Conservation (phyloP, 2,888 invertebrate genomes). For the Tenthredo livida region DNA sequence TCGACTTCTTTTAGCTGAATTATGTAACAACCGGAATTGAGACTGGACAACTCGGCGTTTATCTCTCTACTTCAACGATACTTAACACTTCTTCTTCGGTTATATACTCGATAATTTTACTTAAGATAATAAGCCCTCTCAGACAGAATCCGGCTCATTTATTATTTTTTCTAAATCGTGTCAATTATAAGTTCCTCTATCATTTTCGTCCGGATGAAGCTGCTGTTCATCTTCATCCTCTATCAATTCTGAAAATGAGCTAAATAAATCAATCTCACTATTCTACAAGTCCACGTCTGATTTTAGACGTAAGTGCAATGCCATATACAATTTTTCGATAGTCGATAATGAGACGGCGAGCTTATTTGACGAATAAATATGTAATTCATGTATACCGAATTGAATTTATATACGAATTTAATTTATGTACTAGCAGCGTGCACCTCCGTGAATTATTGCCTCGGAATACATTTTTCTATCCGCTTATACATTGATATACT, state of each 20-base stretch:
- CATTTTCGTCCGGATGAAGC: no score
- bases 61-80: neutral
- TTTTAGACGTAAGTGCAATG: no score
- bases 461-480: neutral
- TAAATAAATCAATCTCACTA: neutral
- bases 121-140: neutral
- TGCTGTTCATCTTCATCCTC: neutral
- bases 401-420: neutral
- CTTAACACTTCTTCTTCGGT: neutral
- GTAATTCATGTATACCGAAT: neutral
- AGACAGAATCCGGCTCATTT: neutral
- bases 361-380: neutral
- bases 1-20: neutral
- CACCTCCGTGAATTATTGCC: neutral
- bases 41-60: neutral
- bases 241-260: neutral
- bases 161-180: no score
- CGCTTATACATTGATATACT: neutral
- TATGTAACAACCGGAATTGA: conserved; percentile 10
- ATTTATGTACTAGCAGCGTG: neutral
- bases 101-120: neutral
- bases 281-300: no score
- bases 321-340: neutral
- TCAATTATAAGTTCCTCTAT: no score
- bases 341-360: neutral